phyloP scores from a whole-genome alignment of 1,140 invertebrate species.

The Brachionus asplanchnoidis region DNA sequence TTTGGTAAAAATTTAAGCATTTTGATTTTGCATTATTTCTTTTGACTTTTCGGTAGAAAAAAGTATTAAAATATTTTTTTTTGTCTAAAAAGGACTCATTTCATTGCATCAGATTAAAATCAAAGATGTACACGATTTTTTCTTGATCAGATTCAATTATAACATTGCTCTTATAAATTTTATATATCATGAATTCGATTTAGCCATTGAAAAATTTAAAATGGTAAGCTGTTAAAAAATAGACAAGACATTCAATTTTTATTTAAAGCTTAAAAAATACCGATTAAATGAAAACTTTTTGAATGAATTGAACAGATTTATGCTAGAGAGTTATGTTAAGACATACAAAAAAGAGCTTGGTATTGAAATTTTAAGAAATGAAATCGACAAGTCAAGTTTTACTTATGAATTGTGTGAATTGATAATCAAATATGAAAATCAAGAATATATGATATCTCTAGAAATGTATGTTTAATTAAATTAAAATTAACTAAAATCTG shows the following conservation, averaged over 20 bases:
- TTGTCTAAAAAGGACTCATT: neutral
- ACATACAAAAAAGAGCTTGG: constrained; percentile 25
- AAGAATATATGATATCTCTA: neutral
- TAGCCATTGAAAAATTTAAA: constrained; percentile 1
- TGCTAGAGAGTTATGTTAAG: constrained; percentile 5
- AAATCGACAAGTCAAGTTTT: neutral
- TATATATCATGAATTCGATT: constrained; percentile 8
- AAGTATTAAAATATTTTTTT: neutral
- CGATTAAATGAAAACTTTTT: neutral
- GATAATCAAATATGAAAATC: constrained; percentile 7
- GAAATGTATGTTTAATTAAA: neutral
- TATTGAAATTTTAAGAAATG: neutral
- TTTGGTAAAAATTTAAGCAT: no score
- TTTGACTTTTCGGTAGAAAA: no score
- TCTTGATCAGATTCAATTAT: neutral
- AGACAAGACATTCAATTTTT: neutral
- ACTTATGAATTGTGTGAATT: constrained; percentile 25
- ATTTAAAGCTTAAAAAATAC: constrained; percentile 6
- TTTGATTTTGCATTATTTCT: no score
- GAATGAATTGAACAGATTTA: neutral
- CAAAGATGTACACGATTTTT: neutral
- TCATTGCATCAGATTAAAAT: neutral
- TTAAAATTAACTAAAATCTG: neutral
- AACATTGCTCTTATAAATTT: neutral
- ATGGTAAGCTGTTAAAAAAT: neutral